A percentile compares a stretch with the other conserved stretches of the same genome.
These are phyloP conservation scores for Pelecanoides urinatrix DNA, from an alignment of 2,113 vertebrate species.

Conservation along the genomic window DNA sequence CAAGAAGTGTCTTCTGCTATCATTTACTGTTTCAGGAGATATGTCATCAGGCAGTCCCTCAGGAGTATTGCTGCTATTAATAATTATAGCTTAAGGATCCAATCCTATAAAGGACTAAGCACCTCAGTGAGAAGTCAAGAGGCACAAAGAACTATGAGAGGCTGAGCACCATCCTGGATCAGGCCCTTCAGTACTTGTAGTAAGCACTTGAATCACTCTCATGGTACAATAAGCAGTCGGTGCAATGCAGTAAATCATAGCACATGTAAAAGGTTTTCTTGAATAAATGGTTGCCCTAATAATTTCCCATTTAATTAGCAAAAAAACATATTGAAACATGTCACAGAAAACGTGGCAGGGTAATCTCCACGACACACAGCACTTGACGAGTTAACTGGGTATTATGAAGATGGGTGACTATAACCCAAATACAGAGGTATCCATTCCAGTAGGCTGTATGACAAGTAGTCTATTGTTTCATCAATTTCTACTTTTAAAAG, in stretches of 20 bases:
- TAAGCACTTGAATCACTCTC: constrained; percentile 54
- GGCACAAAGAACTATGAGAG: constrained; percentile 59
- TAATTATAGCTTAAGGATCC: constrained; percentile 65
- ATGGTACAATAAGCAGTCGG: constrained; percentile 35
- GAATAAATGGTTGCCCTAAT: constrained; percentile 47
- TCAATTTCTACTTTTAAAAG: constrained; percentile 77
- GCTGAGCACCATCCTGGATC: constrained; percentile 58
- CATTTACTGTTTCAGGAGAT: constrained; percentile 43
- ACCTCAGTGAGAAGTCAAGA: constrained; percentile 59
- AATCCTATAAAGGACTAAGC: constrained; percentile 55
- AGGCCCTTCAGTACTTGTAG: constrained; percentile 52
- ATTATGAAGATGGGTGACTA: constrained; percentile 35
- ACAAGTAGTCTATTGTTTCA: constrained; percentile 66
- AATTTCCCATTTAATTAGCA: constrained; percentile 53
- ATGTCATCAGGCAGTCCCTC: constrained; percentile 37
- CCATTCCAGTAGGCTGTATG: constrained; percentile 33
- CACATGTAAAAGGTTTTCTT: constrained; percentile 8
- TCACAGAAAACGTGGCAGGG: neutral
- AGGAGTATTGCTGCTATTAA: constrained; percentile 54
- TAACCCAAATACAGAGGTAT: constrained; percentile 39
- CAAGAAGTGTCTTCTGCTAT: constrained; percentile 23
- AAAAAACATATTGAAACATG: constrained; percentile 21
- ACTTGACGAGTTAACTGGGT: constrained; percentile 40
- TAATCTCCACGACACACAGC: neutral
- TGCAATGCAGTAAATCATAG: constrained; percentile 7